A percentile compares a stretch with the other conserved stretches of the same genome.
Evolutionary conservation across 1,140 invertebrate genomes (phyloP).

Genomic region (Apis mellifera): Amel_HAv3.1 CM009941.2:14447001-14447500

Average conservation of each 20-base stretch:
- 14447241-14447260: not conserved
- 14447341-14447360: not conserved
- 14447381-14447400: not conserved
- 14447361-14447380: not conserved
- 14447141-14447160: no score
- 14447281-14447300: not conserved
- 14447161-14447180: no score
- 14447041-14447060: no score
- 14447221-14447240: not conserved
- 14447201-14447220: constrained; percentile 19
- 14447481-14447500: no score
- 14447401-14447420: not conserved
- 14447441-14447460: no score
- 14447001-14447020: no score
- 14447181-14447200: no score
- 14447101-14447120: no score
- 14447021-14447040: no score
- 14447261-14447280: not conserved
- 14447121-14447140: not conserved
- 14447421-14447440: not conserved
- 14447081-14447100: not conserved
- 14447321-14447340: not conserved
- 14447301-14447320: not conserved
- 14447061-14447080: no score
- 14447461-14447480: no score